Evolutionary conservation across 2,113 vertebrate species (phyloP), one percentile per base, ranked within the genome.

Genomic region (Cynocephalus volans): DNA sequence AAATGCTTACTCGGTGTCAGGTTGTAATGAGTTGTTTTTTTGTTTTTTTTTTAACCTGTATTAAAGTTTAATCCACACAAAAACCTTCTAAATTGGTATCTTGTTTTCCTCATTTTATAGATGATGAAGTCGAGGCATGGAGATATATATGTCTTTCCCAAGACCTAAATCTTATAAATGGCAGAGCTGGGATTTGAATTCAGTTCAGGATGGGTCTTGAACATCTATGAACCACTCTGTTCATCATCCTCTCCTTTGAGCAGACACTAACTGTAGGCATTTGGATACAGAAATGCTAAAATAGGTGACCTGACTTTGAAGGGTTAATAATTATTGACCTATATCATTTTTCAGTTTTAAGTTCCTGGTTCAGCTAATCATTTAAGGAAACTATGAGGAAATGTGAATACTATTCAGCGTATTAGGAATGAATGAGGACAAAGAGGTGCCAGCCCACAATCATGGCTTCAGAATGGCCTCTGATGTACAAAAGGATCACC

Each of bases 241-340:
- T 69, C 89, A 83, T 48, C 6, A 5, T 12, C 5, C 14, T 77
- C 17, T 76, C 31, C 64, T 88, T 69, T 70, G 24, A 90, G 28
- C 17, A 21, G 54, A 62, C 36, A 58, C 36, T 21, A 84, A 60
- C n/a, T 12, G 33, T 54, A 82, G 26, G 14, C 3, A 9, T 93
- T n/a, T 85, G 24, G 64, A 75, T 83, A 91, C 56, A 58, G 9
- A 94, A 77, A 95, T 6, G 15, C 8, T 6, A 9, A 76, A 52
- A 67, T 50, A 81, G 70, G 24, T 67, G 36, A 26, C 50, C 93
- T 93, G 81, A 96, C 70, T 93, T 82, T 79, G 83, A 96, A 19
- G 33, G 33, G 21, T 82, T 79, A 77, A 41, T 62, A 45, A 23
- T 76, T 58, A 26, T 65, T 86, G 26, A 77, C 54, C 14, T 67